phyloP scores from a whole-genome alignment of 37 sponge, comb jelly and placozoan species.

The Oopsacas minuta region DNA sequence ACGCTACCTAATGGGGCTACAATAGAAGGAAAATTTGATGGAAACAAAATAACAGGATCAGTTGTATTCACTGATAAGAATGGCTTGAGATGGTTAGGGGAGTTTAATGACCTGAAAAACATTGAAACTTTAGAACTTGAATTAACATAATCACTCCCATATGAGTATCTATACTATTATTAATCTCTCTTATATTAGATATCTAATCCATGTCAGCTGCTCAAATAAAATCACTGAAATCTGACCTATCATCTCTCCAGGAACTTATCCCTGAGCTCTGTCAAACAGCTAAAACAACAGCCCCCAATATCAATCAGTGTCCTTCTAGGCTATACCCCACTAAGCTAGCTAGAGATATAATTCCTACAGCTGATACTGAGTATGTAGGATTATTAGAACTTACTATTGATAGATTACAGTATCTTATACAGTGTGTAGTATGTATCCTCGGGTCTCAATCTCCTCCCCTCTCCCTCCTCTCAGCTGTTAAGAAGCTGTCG shows the following conservation, averaged over 20 bases:
- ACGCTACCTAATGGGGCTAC: not conserved
- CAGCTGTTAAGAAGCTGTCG: not conserved
- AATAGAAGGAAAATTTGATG: not conserved
- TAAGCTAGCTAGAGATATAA: not conserved
- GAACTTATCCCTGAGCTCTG: not conserved
- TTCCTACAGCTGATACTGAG: not conserved
- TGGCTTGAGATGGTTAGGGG: not conserved
- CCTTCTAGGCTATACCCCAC: not conserved
- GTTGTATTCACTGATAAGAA: slow-evolving; percentile 9
- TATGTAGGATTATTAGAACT: not conserved
- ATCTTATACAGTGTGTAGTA: not conserved
- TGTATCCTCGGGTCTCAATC: not conserved
- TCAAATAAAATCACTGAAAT: not conserved
- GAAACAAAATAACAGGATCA: not conserved
- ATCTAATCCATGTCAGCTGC: not conserved
- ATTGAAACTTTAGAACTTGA: not conserved
- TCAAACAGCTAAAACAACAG: not conserved
- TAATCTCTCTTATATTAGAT: not conserved
- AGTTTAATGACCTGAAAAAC: not conserved
- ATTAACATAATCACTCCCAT: not conserved
- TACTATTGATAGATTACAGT: not conserved
- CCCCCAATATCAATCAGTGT: not conserved
- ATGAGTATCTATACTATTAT: not conserved
- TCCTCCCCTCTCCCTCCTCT: slow-evolving; percentile 11
- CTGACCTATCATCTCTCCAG: not conserved